phyloP scores from a whole-genome alignment of 2,113 vertebrate genomes.

The Aphelocoma coerulescens region DNA sequence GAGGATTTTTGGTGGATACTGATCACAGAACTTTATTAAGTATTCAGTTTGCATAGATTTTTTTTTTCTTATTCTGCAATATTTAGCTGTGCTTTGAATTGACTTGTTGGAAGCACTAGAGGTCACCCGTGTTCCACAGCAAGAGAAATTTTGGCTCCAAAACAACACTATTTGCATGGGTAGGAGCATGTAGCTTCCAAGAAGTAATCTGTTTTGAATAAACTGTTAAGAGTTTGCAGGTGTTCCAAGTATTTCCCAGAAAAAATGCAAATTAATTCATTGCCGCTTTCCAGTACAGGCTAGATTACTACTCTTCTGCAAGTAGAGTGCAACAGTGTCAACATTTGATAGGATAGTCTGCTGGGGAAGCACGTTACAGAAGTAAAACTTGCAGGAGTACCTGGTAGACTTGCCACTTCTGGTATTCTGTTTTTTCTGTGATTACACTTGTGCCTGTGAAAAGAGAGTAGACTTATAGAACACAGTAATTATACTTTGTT shows the following conservation, averaged over 20 bases:
- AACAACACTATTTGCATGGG: background rate
- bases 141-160: background rate
- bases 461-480: background rate
- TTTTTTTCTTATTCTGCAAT: background rate
- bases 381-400: background rate
- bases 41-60: background rate
- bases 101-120: constrained; percentile 31
- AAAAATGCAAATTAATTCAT: background rate
- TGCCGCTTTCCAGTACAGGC: background rate
- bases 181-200: background rate
- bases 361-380: background rate
- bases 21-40: background rate
- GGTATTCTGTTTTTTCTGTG: background rate
- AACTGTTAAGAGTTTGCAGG: background rate
- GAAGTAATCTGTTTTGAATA: background rate
- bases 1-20: background rate
- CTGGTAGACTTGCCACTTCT: background rate
- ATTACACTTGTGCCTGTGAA: background rate
- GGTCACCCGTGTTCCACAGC: constrained; percentile 44
- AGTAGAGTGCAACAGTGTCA: background rate
- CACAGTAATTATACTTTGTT: background rate
- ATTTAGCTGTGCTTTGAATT: background rate
- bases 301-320: background rate
- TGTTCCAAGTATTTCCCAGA: background rate
- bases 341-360: background rate